Evolutionary conservation across 1,140 invertebrate species (phyloP).

Genomic region (Nephotettix cincticeps): DNA sequence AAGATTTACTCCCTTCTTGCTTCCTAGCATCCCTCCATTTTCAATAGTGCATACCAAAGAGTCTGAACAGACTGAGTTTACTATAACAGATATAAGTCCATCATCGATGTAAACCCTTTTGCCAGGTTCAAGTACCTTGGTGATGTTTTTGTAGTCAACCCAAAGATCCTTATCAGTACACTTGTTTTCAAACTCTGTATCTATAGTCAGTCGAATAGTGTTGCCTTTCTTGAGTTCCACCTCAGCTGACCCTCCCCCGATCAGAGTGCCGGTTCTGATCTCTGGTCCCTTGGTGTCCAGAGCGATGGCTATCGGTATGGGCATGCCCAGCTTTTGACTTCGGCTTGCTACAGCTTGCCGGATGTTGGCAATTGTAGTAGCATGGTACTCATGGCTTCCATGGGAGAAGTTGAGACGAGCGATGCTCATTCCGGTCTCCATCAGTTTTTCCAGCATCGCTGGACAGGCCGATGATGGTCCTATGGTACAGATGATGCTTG

Average conservation of each 20-base stretch:
- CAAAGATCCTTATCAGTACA: slow-evolving; percentile 75
- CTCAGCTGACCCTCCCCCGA: slow-evolving; percentile 88
- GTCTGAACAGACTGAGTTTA: slow-evolving; percentile 61
- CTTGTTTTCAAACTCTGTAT: slow-evolving; percentile 77
- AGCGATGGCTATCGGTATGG: slow-evolving; percentile 87
- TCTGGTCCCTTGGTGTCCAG: slow-evolving; percentile 97
- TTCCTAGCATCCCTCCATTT: slow-evolving; percentile 93
- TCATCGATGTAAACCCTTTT: slow-evolving; percentile 94
- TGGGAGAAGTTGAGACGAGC: slow-evolving; percentile 98
- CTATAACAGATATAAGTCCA: slow-evolving; percentile 93
- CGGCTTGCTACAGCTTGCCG: no score
- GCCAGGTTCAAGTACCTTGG: slow-evolving; percentile 84
- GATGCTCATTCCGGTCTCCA: slow-evolving; percentile 97
- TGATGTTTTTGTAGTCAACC: slow-evolving; percentile 91
- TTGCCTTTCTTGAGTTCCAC: slow-evolving; percentile 85
- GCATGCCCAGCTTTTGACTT: slow-evolving; percentile 70
- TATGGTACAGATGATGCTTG: slow-evolving; percentile 22
- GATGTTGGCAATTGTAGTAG: slow-evolving; percentile 74
- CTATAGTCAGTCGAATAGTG: slow-evolving; percentile 83
- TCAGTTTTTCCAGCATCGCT: slow-evolving; percentile 89
- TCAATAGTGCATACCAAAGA: slow-evolving; percentile 69
- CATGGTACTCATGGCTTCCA: slow-evolving; percentile 94
- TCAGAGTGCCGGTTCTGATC: slow-evolving; percentile 91
- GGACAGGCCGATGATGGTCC: slow-evolving; percentile 79
- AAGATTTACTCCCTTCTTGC: slow-evolving; percentile 93